phyloP scores from a whole-genome alignment of 2,888 invertebrate species.

The Sminthurides aquaticus region DNA sequence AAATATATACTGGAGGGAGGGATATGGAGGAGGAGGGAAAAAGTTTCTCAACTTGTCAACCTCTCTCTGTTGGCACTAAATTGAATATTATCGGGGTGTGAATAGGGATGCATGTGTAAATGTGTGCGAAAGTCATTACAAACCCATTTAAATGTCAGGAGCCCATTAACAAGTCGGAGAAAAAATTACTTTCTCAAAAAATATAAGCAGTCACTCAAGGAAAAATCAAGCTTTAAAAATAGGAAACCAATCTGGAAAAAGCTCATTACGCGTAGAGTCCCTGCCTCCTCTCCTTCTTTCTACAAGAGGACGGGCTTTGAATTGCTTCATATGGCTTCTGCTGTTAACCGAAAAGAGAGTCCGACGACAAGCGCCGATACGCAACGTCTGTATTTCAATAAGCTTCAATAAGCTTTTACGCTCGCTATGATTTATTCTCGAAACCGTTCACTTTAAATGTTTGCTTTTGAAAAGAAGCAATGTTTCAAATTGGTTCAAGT shows the following conservation, averaged over 20 bases:
- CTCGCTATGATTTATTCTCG: neutral
- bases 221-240: neutral
- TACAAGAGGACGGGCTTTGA: no score
- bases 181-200: neutral
- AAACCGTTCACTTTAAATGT: neutral
- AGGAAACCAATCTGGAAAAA: neutral
- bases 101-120: neutral
- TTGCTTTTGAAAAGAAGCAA: neutral
- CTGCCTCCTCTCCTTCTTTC: no score
- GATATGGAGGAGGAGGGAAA: no score
- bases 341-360: no score
- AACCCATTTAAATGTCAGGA: neutral
- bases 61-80: neutral
- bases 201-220: neutral
- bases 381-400: constrained; percentile 1
- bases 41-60: no score
- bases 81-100: neutral
- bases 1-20: no score
- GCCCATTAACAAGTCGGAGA: neutral
- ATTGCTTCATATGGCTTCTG: no score
- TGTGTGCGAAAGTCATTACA: neutral
- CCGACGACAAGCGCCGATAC: neutral
- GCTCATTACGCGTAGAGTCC: no score
- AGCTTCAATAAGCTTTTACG: neutral
- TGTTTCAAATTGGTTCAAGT: no score